Percentiles rank a stretch among this genome's conserved stretches.
Evolutionary conservation across 2,797 vertebrate genomes (phyloP).

Genomic region (Scyliorhinus canicula): DNA sequence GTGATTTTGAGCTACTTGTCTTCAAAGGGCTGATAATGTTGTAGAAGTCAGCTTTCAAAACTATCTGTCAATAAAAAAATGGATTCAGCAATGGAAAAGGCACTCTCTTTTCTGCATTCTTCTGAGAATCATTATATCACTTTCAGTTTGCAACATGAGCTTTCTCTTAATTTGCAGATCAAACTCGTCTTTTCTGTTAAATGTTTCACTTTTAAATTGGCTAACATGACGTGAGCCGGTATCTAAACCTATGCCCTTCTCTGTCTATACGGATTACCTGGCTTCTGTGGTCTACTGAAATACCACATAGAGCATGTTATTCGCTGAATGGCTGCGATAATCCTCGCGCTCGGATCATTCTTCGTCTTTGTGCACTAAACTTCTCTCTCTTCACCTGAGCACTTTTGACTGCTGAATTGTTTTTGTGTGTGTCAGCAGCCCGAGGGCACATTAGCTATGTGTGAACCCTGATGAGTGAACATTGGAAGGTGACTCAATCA

Average conservation of each 20-base stretch:
- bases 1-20: neutral
- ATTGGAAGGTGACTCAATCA: neutral
- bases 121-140: neutral
- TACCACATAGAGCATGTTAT: neutral
- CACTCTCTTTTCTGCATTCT: neutral
- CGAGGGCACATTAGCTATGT: neutral
- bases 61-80: neutral
- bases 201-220: neutral
- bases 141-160: neutral
- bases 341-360: neutral
- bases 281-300: neutral
- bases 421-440: neutral
- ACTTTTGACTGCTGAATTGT: neutral
- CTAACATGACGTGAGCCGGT: neutral
- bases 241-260: neutral
- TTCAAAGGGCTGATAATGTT: neutral
- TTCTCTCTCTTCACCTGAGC: neutral
- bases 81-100: neutral
- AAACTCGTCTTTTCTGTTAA: neutral
- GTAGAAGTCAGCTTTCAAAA: neutral
- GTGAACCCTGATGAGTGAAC: neutral
- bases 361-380: neutral
- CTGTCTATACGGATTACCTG: neutral
- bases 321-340: neutral
- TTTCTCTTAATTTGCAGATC: neutral